Evolutionary conservation across 2,888 invertebrate genomes (phyloP), one percentile per base, ranked within the genome.

Genomic region (Seladonia tumulorum): DNA sequence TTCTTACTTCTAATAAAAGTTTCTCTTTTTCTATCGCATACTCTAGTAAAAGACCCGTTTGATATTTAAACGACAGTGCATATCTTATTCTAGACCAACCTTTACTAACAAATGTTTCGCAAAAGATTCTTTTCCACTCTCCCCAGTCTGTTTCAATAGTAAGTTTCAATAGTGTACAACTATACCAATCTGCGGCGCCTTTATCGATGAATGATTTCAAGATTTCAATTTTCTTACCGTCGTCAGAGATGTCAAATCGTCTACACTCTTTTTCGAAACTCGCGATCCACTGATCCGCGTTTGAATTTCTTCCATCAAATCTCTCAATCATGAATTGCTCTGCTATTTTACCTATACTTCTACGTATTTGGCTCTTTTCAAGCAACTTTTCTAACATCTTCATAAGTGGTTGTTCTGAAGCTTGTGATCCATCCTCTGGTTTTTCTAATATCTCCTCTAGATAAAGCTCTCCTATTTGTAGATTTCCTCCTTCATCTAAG

Each of bases 11-110:
- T 71, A 78, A 14, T 57, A 78, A 22, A 12, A 73, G 29, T 25
- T 89, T 88, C 75, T 82, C 82, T 72, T 82, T 82, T 63, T 49
- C 75, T 18, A 83, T 5, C 1, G 83, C 83, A 68, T 77, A 29
- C 7, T 71, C 71, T 29, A 70, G 35, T 39, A 70, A 22, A 29
- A 39, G 10, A 0, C 53, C 53, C 25, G 18, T 60, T 60, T 60
- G 60, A 60, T 60, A 22, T 60, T n/a, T 60, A 3, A 60, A 60
- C 22, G 60, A 60, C 2, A 60, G 60, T n/a, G 60, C 60, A 60
- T 60, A 60, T 60, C 72, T 72, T 2, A 47, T 72, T 25, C 45
- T 8, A 2, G 72, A 4, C 72, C 72, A 45, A 45, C 45, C 45
- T 45, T 45, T 45, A 45, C 45, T 45, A 10, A 3, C 45, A 45